Percentiles rank a stretch among this genome's conserved stretches.
Conservation (phyloP, 2,888 invertebrate species). For the Thereva unica region DNA sequence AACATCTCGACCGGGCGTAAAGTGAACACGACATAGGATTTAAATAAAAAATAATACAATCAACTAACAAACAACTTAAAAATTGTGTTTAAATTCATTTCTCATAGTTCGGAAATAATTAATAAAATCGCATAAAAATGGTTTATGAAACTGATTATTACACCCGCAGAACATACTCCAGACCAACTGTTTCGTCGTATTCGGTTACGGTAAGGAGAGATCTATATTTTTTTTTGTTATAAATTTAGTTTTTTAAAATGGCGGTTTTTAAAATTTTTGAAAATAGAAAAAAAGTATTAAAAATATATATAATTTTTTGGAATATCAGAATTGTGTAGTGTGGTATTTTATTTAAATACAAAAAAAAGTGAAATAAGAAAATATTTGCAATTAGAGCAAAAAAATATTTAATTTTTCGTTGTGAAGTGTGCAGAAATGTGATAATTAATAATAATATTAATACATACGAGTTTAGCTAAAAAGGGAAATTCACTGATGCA, state of each 20-base stretch:
- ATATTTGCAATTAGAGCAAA: conserved; percentile 36
- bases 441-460: too few relatives aligned
- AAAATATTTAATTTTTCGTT: too few relatives aligned
- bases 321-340: conserved; percentile 45
- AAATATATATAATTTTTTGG: background rate
- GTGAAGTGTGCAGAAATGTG: too few relatives aligned
- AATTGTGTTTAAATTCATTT: conserved; percentile 40
- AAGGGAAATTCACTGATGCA: conserved; percentile 41
- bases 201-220: conserved; percentile 76
- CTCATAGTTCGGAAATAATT: conserved; percentile 17
- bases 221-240: conserved; percentile 18
- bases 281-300: conserved; percentile 7
- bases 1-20: conserved; percentile 58
- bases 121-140: conserved; percentile 63
- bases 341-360: conserved; percentile 43
- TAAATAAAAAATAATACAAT: conserved; percentile 40
- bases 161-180: conserved; percentile 81
- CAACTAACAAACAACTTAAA: background rate
- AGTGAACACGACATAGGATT: conserved; percentile 52
- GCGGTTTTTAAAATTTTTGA: conserved; percentile 2
- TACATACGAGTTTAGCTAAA: background rate
- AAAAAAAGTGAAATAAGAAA: conserved; percentile 38
- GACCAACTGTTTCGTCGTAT: conserved; percentile 72
- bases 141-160: conserved; percentile 93
- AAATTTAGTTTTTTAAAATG: conserved; percentile 19